Evolutionary conservation across 2,888 invertebrate genomes (phyloP), one percentile per base, ranked within the genome.

Genomic region (Gnatocerus cornutus): DNA sequence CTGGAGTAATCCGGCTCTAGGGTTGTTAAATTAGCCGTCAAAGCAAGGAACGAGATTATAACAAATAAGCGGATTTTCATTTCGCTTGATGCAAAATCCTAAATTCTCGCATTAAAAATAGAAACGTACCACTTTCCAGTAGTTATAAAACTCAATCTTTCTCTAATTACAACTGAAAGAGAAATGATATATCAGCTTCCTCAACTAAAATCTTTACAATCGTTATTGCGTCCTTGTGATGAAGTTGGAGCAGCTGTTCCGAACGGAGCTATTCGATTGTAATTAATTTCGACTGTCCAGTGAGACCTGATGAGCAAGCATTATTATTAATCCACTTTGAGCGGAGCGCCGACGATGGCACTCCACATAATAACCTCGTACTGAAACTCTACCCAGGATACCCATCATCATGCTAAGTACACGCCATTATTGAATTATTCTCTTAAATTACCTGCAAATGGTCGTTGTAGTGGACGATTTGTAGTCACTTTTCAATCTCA

Each of bases 271-370:
- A 81, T 82, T 78, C 79, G 77, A 79, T 79, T 77, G 80, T 79
- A 80, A 81, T 82, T 81, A 81, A 82, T 81, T 80, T 79, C 73
- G 77, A 80, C 80, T 78, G 79, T 77, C 78, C 78, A 72, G 75
- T 74, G 73, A 74, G 76, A 76, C 76, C 74, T 74, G 78, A 79
- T 79, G 80, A 77, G 74, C 78, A 75, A 74, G 74, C 78, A 78
- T 77, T 79, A 78, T 78, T 79, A 79, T 77, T 78, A 78, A 79
- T 79, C 76, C 77, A 77, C 76, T 77, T 79, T 76, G 73, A 74
- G 72, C 53, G 69, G 66, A 71, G 69, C 72, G 59, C 72, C 72
- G 73, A 73, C 72, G 76, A 74, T 74, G 74, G 73, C 73, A 75
- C 76, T 76, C 73, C 74, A 74, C 71, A 76, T 78, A 77, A 77